Base-by-base conservation (phyloP, 2,888 invertebrate species). In the Pollenia griseotomentosa region DNA sequence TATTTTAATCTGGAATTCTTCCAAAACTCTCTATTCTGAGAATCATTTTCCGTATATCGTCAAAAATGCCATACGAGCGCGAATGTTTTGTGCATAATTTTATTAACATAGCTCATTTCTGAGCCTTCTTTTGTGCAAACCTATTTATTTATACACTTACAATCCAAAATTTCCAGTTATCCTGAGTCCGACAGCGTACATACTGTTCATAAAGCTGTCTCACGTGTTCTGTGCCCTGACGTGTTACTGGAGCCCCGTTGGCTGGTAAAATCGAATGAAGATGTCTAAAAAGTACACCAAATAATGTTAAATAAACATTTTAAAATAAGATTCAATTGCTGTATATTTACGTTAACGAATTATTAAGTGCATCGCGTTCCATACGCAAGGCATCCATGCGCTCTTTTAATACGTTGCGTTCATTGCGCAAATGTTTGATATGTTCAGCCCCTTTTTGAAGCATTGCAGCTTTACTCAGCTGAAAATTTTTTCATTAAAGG, bases 111-210 rank as follows among this genome's bases (percentile, higher is more conserved):
- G 19, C 19, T 19, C 19, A 19, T 19, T 19, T 19, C 19, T 19
- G 19, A 33, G 33, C 2, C 33, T 33, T 33, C 33, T 33, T 4
- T 33, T 33, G 2, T 33, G 33, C 33, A 33, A 33, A 33, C 33
- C 33, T 33, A 33, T 33, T 19, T 19, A 19, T 19, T 19, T 19
- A 19, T 19, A 46, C 10, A 90, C 92, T 92, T 98, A 98, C 98
- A 94, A 99, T 98, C 98, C 98, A 99, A 94, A 98, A 99, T 94
- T 98, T 99, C 99, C 99, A 99, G 94, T 98, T 98, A 91, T 96
- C 96, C 92, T 96, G 95, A 19, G 98, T 98, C 85, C 98, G 95
- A 90, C 95, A 95, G 89, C 96, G 95, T 65, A 99, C 97, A 94
- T 98, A 98, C 48, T 97, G 96, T 89, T 98, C 97, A 94, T 98